These are phyloP conservation scores for Oxycera nigricornis DNA, from an alignment of 2,888 invertebrate species.

Conservation along the genomic window DNA sequence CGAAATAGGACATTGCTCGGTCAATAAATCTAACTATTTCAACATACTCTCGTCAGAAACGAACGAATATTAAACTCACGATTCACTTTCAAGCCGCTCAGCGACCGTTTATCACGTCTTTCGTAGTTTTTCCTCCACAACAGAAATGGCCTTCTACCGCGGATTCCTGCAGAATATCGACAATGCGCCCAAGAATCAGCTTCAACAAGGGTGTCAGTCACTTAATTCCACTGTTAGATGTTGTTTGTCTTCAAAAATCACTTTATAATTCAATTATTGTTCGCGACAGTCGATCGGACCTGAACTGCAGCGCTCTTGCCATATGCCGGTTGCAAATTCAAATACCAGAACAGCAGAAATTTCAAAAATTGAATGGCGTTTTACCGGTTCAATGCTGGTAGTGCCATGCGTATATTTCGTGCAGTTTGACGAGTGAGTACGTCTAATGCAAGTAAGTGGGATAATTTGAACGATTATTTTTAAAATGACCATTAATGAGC, in stretches of 20 bases:
- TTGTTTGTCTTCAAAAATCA: background rate
- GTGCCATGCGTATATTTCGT: background rate
- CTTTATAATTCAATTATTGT: background rate
- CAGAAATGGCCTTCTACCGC: too few species aligned
- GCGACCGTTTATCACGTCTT: conserved; percentile 7
- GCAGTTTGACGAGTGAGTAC: background rate
- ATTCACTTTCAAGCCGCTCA: background rate
- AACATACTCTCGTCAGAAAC: background rate
- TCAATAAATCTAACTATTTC: background rate
- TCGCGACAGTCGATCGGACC: background rate
- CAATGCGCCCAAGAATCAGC: background rate
- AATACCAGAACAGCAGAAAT: conserved; percentile 6
- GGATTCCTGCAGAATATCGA: too few species aligned
- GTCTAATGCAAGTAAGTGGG: conserved; percentile 10
- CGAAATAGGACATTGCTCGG: background rate
- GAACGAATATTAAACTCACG: background rate
- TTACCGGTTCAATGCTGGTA: conserved; percentile 20
- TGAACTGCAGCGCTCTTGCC: background rate
- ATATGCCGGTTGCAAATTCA: conserved; percentile 37
- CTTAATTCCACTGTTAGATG: background rate
- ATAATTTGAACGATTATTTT: too few species aligned
- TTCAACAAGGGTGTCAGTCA: background rate
- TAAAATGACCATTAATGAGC: too few species aligned
- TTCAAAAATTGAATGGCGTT: conserved; percentile 31
- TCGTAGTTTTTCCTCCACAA: too few species aligned